Conservation (phyloP, 2,797 vertebrate species). For the Lutjanus argentimaculatus region DNA sequence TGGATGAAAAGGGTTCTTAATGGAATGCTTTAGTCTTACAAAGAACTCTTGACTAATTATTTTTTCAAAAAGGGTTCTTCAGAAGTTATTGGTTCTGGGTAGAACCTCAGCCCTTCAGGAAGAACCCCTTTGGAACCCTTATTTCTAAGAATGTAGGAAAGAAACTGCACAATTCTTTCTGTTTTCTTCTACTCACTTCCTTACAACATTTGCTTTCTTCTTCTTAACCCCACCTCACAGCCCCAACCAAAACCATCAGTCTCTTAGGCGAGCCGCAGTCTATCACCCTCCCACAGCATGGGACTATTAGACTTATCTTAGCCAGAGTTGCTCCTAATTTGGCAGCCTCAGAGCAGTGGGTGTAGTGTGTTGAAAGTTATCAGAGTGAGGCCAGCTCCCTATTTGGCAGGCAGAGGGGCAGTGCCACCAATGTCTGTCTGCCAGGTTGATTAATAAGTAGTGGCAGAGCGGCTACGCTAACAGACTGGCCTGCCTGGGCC, state of each 20-base stretch:
- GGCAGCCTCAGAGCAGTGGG: constrained; percentile 69
- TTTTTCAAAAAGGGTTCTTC: too few species aligned
- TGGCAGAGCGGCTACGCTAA: constrained; percentile 64
- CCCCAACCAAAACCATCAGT: constrained; percentile 51
- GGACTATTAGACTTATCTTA: constrained; percentile 78
- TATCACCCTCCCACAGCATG: constrained; percentile 69
- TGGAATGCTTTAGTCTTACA: too few species aligned
- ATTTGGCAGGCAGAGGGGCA: constrained; percentile 80
- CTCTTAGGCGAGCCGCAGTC: constrained; percentile 51
- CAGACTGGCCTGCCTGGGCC: constrained; percentile 58
- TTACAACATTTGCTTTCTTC: constrained; percentile 33
- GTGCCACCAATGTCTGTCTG: constrained; percentile 74
- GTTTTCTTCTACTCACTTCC: constrained; percentile 10
- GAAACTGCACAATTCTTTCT: not conserved
- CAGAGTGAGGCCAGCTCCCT: constrained; percentile 78
- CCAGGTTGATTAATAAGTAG: constrained; percentile 82
- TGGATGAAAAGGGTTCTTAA: too few species aligned
- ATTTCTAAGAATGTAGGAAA: not conserved
- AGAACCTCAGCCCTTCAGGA: too few species aligned
- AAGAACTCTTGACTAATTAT: too few species aligned
- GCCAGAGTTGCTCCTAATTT: constrained; percentile 78
- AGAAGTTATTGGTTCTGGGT: too few species aligned
- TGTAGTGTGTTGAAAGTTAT: constrained; percentile 77
- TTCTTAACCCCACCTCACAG: constrained; percentile 23
- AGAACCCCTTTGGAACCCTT: too few species aligned